These are phyloP conservation scores for Anolis carolinensis DNA, from an alignment of 2,113 vertebrate genomes.

Conservation along the genomic window DNA sequence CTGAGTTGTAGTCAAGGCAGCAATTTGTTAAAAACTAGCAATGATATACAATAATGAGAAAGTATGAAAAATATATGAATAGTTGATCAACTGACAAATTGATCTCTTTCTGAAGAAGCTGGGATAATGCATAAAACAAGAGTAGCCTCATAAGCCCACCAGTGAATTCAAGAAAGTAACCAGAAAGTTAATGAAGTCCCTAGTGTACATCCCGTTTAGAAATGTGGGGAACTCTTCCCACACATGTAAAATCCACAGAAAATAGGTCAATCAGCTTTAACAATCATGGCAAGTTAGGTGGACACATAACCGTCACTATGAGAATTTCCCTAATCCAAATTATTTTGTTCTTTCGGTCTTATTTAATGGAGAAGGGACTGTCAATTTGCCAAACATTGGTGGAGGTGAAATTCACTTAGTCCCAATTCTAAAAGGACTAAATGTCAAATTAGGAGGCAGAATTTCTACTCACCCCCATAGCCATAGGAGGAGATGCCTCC, in stretches of 20 bases:
- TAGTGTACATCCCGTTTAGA: not conserved
- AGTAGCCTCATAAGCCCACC: no score
- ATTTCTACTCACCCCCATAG: not conserved
- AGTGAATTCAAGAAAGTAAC: not conserved
- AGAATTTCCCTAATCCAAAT: not conserved
- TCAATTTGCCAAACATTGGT: not conserved
- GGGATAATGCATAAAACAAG: not conserved
- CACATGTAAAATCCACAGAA: not conserved
- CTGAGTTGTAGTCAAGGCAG: not conserved
- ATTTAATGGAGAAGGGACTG: not conserved
- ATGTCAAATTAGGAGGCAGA: not conserved
- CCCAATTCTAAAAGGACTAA: not conserved
- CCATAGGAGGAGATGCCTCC: not conserved
- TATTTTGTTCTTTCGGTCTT: not conserved
- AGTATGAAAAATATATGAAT: not conserved
- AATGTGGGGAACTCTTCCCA: not conserved
- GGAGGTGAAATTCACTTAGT: not conserved
- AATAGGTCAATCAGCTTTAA: not conserved
- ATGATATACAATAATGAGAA: not conserved
- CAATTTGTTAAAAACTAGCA: not conserved
- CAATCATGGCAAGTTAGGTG: no score
- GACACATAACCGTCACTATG: not conserved
- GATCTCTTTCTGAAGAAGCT: not conserved
- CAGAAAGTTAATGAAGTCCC: constrained; percentile 5
- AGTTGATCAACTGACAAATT: not conserved